Evolutionary conservation across 2,888 invertebrate genomes (phyloP).

Genomic region (Hetaerina titia): DNA sequence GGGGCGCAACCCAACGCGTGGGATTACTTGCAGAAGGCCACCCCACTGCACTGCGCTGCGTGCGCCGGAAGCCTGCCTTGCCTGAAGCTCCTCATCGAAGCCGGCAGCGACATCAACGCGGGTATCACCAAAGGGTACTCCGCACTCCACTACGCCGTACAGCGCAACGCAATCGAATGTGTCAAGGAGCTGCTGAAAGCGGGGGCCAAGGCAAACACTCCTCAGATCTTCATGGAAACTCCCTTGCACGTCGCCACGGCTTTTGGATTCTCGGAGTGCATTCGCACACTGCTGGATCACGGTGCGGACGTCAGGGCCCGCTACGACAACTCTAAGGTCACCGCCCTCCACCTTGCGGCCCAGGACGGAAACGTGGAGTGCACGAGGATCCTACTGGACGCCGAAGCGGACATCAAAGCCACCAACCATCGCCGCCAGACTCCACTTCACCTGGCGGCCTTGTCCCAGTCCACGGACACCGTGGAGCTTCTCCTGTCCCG

Average conservation of each 20-base stretch:
- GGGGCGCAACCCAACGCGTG: constrained; percentile 86
- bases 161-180: constrained; percentile 87
- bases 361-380: constrained; percentile 92
- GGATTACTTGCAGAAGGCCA: constrained; percentile 85
- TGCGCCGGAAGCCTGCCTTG: constrained; percentile 82
- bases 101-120: constrained; percentile 89
- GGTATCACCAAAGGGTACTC: constrained; percentile 81
- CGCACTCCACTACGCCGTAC: constrained; percentile 91
- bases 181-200: constrained; percentile 85
- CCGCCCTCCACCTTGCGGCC: constrained; percentile 92
- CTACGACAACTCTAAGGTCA: constrained; percentile 79
- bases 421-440: constrained; percentile 88
- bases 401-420: constrained; percentile 88
- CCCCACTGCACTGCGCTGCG: constrained; percentile 89
- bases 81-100: constrained; percentile 83
- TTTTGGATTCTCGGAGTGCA: constrained; percentile 84
- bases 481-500: constrained; percentile 84
- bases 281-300: constrained; percentile 85
- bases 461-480: constrained; percentile 89
- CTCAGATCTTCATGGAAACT: constrained; percentile 90
- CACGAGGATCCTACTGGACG: constrained; percentile 84
- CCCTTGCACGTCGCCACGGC: constrained; percentile 90
- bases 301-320: constrained; percentile 90
- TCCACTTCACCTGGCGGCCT: constrained; percentile 89
- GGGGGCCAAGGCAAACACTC: constrained; percentile 90